A percentile compares a stretch with the other conserved stretches of the same genome.
phyloP scores from a whole-genome alignment of 2,888 invertebrate genomes.

The Selenia dentaria region DNA sequence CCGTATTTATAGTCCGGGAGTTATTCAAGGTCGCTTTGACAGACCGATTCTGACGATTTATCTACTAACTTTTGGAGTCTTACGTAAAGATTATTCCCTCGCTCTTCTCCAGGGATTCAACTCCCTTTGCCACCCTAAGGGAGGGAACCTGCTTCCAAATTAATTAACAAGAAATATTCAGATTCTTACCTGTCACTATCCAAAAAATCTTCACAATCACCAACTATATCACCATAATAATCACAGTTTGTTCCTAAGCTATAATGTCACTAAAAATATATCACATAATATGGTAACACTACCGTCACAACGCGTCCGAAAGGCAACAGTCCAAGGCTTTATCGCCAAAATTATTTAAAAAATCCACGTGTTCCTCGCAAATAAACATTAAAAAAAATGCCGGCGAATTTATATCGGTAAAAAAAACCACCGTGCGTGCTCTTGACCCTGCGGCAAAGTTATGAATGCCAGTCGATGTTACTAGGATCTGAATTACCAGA shows the following conservation, averaged over 20 bases:
- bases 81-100: conserved; percentile 65
- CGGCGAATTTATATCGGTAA: conserved; percentile 42
- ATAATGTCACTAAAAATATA: conserved; percentile 78
- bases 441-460: conserved; percentile 81
- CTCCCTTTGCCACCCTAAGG: conserved; percentile 33
- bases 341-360: conserved; percentile 74
- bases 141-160: conserved; percentile 52
- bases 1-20: conserved; percentile 77
- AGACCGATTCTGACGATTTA: conserved; percentile 59
- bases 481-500: conserved; percentile 81
- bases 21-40: conserved; percentile 77
- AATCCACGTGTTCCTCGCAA: conserved; percentile 73
- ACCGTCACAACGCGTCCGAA: conserved; percentile 82
- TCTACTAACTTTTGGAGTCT: conserved; percentile 55
- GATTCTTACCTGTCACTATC: conserved; percentile 67
- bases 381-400: conserved; percentile 77
- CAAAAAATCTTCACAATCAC: conserved; percentile 69
- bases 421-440: conserved; percentile 72
- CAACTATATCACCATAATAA: conserved; percentile 81
- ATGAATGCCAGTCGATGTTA: conserved; percentile 81
- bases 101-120: conserved; percentile 31
- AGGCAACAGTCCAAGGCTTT: conserved; percentile 79
- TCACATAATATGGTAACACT: conserved; percentile 83
- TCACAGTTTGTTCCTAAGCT: conserved; percentile 82
- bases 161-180: conserved; percentile 48